Percentiles rank a stretch among this genome's conserved stretches.
phyloP scores from a whole-genome alignment of 1,140 invertebrate genomes.

The Phthorimaea operculella region DNA sequence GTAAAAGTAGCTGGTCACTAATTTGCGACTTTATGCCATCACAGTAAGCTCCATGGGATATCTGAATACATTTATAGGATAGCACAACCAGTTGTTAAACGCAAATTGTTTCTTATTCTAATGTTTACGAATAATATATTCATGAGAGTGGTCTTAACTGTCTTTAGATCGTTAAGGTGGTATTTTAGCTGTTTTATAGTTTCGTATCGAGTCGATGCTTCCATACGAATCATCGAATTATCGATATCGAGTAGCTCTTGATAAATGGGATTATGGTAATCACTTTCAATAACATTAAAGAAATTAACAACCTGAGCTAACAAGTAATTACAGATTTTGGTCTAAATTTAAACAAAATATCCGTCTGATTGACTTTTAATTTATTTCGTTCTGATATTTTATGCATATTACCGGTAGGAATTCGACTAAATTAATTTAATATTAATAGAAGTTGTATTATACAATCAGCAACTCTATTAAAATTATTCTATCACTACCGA shows the following conservation, averaged over 20 bases:
- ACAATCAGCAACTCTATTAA: no score
- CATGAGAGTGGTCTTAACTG: slow-evolving; percentile 47
- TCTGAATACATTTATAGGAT: slow-evolving; percentile 2
- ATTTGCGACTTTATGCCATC: not conserved
- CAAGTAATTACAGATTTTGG: slow-evolving; percentile 24
- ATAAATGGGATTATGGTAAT: slow-evolving; percentile 53
- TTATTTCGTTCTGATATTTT: not conserved
- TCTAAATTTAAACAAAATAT: not conserved
- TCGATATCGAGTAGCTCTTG: slow-evolving; percentile 32
- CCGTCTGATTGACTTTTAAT: not conserved
- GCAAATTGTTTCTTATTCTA: slow-evolving; percentile 31
- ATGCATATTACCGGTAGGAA: not conserved
- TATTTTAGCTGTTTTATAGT: slow-evolving; percentile 39
- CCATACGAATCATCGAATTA: slow-evolving; percentile 50
- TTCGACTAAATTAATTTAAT: not conserved
- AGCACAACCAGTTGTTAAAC: slow-evolving; percentile 16
- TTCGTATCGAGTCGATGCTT: slow-evolving; percentile 25
- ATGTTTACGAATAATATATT: slow-evolving; percentile 46
- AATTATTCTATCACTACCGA: no score
- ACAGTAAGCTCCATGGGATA: no score
- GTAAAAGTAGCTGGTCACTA: not conserved
- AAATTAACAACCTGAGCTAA: slow-evolving; percentile 31
- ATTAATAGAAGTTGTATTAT: not conserved
- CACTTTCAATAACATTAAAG: slow-evolving; percentile 23
- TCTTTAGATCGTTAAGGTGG: slow-evolving; percentile 34